phyloP scores from a whole-genome alignment of 2,797 vertebrate genomes.

The Sarcophilus harrisii region DNA sequence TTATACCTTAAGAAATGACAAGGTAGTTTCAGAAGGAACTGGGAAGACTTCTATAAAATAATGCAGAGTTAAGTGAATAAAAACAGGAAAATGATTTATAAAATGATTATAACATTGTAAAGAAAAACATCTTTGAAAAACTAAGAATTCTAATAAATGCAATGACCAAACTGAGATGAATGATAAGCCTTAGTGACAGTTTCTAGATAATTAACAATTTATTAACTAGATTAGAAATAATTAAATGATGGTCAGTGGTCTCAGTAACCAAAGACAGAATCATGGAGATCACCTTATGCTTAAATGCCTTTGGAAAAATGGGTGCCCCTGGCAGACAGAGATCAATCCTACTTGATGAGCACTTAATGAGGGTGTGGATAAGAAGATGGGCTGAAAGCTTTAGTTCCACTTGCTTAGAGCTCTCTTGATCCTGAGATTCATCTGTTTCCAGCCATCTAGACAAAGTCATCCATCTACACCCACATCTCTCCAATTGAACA shows the following conservation, averaged over 20 bases:
- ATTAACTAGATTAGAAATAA: not conserved
- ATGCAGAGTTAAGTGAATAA: not conserved
- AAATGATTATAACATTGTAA: not conserved
- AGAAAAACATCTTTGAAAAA: not conserved
- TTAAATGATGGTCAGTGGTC: not conserved
- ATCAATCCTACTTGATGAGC: too few species aligned
- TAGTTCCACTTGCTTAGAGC: too few species aligned
- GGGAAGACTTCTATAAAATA: not conserved
- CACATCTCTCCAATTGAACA: too few species aligned
- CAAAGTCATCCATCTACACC: too few species aligned
- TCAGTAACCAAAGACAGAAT: too few species aligned
- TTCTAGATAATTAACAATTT: not conserved
- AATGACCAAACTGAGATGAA: not conserved
- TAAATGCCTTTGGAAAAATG: too few species aligned
- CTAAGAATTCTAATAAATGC: not conserved
- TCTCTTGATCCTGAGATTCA: too few species aligned
- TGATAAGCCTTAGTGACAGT: not conserved
- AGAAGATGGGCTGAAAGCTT: too few species aligned
- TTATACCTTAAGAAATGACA: not conserved
- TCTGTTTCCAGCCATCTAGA: too few species aligned
- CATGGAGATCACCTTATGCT: too few species aligned
- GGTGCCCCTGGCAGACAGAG: too few species aligned
- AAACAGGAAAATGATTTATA: not conserved
- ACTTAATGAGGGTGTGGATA: too few species aligned
- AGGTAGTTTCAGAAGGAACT: not conserved